Conservation (phyloP, 1,140 invertebrate species). For the Brachionus plicatilis region DNA sequence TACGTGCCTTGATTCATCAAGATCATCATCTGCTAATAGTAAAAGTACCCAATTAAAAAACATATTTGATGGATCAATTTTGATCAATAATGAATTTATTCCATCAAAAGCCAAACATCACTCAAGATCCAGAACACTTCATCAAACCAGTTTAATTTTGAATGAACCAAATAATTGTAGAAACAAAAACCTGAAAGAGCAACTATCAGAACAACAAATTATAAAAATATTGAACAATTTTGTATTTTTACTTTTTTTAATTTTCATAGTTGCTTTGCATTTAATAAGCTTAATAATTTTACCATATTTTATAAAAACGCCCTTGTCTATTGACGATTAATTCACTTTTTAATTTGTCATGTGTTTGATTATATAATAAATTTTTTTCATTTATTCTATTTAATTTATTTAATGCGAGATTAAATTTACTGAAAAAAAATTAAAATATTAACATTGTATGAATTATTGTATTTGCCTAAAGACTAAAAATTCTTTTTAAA, state of each 20-base stretch:
- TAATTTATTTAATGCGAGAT: not conserved
- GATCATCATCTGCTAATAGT: not conserved
- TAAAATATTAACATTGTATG: not conserved
- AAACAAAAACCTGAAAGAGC: not conserved
- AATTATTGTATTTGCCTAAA: not conserved
- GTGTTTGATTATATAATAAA: not conserved
- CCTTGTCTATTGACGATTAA: constrained; percentile 11
- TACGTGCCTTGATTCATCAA: not conserved
- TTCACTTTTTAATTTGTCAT: not conserved
- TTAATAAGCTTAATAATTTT: constrained; percentile 15
- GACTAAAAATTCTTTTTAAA: too few species aligned
- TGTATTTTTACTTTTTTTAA: constrained; percentile 34
- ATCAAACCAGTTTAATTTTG: not conserved
- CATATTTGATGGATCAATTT: not conserved
- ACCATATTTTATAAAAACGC: constrained; percentile 28
- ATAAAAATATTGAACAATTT: constrained; percentile 32
- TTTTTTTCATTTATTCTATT: not conserved
- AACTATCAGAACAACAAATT: not conserved
- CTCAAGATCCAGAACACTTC: not conserved
- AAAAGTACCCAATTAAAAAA: constrained; percentile 5
- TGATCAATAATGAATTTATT: not conserved
- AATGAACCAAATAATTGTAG: not conserved
- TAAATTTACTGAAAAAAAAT: not conserved
- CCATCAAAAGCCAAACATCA: not conserved
- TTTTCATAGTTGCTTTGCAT: constrained; percentile 7